Base-by-base conservation (phyloP, 2,888 invertebrate species). In the Dicyrtomina minuta region DNA sequence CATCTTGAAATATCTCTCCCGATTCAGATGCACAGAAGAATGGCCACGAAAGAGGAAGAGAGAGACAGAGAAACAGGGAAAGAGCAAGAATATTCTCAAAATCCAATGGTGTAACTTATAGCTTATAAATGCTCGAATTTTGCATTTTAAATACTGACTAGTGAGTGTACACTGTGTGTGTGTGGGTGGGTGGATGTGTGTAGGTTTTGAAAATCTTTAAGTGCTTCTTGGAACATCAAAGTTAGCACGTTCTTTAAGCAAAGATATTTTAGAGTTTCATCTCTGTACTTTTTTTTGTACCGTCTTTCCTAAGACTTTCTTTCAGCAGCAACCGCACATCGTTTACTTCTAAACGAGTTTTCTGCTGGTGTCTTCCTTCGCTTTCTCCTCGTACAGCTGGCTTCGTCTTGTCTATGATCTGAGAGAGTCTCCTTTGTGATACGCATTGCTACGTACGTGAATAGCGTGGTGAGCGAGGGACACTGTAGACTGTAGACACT, bases 211-310 rank as follows among this genome's bases (percentile, higher is more conserved):
- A 20, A 51, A 51, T 33, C 33, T 33, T 33, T 33, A 33, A 33
- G 33, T 33, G 33, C 33, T 33, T 33, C 33, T 33, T 10, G 51
- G 22, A 51, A 51, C 51, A 51, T 51, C 51, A 51, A 51, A 51
- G 51, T 51, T 51, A 51, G 20, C 51, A 10, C 51, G 51, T 51
- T 51, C 17, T 51, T 17, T 33, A 33, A 33, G 33, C 33, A 8
- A 33, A 33, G 33, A 33, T 33, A 33, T 33, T 33, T 33, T 33
- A 33, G 33, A 8, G 33, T 8, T 33, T 33, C 33, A 5, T 8
- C 33, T 8, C 33, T 33, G 8, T 8, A 33, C 33, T 51, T 20
- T 51, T 8, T 20, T 2, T 51, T n/a, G 5, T 46, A 4, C 12
- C 46, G 17, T 22, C 51, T 33, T n/a, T 33, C 3, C 4, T 33